Evolutionary conservation across 2,888 invertebrate species (phyloP).

Genomic region (Neoaliturus tenellus): DNA sequence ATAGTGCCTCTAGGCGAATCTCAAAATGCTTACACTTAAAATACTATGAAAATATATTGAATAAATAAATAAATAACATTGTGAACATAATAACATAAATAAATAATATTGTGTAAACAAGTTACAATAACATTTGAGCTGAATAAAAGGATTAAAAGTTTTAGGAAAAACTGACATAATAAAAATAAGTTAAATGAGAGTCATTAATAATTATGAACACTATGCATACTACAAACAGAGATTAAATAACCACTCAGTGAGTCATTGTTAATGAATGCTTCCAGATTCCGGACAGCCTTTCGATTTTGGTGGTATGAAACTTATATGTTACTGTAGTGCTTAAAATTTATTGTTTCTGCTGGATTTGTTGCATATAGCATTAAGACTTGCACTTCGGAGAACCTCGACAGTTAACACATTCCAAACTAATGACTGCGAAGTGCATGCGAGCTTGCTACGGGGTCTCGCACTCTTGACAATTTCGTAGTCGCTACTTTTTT

Average conservation of each 20-base stretch:
- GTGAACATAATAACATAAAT: too few relatives aligned
- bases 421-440: neutral
- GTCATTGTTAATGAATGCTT: constrained; percentile 41
- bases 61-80: too few relatives aligned
- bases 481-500: constrained; percentile 20
- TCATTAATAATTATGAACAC: too few relatives aligned
- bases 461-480: neutral
- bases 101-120: too few relatives aligned
- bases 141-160: too few relatives aligned
- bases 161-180: too few relatives aligned
- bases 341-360: constrained; percentile 13
- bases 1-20: too few relatives aligned
- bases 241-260: neutral
- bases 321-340: constrained; percentile 38
- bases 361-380: constrained; percentile 46
- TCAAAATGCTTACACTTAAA: too few relatives aligned
- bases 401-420: neutral
- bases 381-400: neutral
- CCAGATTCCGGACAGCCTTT: constrained; percentile 49
- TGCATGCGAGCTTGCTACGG: constrained; percentile 17
- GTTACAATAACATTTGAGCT: too few relatives aligned
- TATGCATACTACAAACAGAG: neutral
- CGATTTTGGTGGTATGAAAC: constrained; percentile 49
- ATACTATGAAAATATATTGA: too few relatives aligned
- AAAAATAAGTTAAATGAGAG: too few relatives aligned